phyloP scores from a whole-genome alignment of 92 coral and sea anemone species.

The Palythoa grandiflora region DNA sequence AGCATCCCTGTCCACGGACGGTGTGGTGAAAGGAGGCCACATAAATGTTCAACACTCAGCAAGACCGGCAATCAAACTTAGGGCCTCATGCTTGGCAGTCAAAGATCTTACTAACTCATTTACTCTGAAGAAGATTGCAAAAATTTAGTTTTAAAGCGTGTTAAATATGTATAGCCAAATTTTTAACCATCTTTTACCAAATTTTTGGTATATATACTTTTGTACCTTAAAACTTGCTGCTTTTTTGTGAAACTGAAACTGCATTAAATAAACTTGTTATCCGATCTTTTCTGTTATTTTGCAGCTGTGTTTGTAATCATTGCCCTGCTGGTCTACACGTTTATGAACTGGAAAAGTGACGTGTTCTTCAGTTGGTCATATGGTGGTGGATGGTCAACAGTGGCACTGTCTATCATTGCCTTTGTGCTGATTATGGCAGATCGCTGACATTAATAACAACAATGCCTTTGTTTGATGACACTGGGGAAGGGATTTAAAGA shows the following conservation, averaged over 20 bases:
- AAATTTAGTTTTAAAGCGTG: too few relatives aligned
- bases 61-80: too few relatives aligned
- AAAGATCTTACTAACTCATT: too few relatives aligned
- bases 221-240: not conserved
- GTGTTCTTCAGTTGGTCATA: slow-evolving; percentile 98
- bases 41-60: too few relatives aligned
- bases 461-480: not conserved
- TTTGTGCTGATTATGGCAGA: slow-evolving; percentile 94
- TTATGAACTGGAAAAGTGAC: slow-evolving; percentile 87
- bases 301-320: slow-evolving; percentile 85
- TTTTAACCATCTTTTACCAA: not conserved
- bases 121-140: too few relatives aligned
- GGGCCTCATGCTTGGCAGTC: too few relatives aligned
- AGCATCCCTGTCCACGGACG: too few relatives aligned
- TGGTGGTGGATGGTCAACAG: slow-evolving; percentile 99
- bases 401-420: slow-evolving; percentile 95
- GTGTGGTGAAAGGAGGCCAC: too few relatives aligned
- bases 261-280: not conserved
- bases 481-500: not conserved
- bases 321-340: slow-evolving; percentile 92
- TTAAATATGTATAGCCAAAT: too few relatives aligned
- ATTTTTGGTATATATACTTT: not conserved
- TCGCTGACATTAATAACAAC: slow-evolving; percentile 66
- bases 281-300: not conserved
- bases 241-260: not conserved